Conservation (phyloP, 2,797 vertebrate species). For the Potorous gilbertii region DNA sequence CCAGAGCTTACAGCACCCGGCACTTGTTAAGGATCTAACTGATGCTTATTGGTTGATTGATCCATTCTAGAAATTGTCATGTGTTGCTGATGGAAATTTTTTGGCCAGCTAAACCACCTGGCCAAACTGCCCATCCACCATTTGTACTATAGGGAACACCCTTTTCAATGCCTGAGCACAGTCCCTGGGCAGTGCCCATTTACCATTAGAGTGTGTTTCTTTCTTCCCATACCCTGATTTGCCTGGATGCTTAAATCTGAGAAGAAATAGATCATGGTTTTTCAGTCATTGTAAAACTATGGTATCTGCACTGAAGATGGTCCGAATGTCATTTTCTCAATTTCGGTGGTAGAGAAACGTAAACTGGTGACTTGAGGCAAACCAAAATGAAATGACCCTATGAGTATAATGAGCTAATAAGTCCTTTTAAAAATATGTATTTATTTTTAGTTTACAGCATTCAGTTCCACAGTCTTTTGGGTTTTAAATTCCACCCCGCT, state of each 20-base stretch:
- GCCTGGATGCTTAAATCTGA: constrained; percentile 81
- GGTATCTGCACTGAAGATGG: constrained; percentile 63
- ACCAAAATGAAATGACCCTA: background rate
- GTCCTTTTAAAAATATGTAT: background rate
- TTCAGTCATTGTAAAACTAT: constrained; percentile 50
- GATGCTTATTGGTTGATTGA: background rate
- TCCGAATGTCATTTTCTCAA: constrained; percentile 50
- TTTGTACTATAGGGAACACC: constrained; percentile 72
- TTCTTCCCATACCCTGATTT: constrained; percentile 83
- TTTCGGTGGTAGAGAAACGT: constrained; percentile 68
- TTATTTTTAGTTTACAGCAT: too few species aligned
- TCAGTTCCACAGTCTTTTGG: too few species aligned
- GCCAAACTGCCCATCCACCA: constrained; percentile 39
- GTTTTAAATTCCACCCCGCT: too few species aligned
- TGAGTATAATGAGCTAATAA: constrained; percentile 52
- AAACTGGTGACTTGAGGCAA: constrained; percentile 52
- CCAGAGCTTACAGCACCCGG: background rate
- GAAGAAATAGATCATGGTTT: constrained; percentile 71
- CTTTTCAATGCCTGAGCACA: constrained; percentile 55
- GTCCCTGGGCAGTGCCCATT: constrained; percentile 73
- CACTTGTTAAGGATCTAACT: background rate
- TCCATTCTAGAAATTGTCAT: background rate
- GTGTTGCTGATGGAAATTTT: background rate
- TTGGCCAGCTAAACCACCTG: constrained; percentile 65
- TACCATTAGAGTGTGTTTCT: constrained; percentile 82